Conservation (phyloP, 2,113 vertebrate genomes). For the Asarcornis scutulata region DNA sequence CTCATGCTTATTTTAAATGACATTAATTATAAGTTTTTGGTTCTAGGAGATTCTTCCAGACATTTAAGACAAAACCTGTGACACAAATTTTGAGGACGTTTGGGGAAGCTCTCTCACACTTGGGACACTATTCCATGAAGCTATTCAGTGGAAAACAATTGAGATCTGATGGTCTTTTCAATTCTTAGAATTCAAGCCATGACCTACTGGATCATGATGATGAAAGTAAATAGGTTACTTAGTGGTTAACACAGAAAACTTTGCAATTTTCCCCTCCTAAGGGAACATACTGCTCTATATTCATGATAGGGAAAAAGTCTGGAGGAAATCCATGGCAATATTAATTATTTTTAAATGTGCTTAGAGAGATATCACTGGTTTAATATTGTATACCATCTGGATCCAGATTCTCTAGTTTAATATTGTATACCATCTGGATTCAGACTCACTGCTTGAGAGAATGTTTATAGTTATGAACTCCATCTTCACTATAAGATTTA, state of each 20-base stretch:
- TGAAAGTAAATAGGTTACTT: not conserved
- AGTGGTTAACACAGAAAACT: not conserved
- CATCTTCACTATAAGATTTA: constrained; percentile 1
- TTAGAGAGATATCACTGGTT: constrained; percentile 37
- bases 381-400: constrained; percentile 53
- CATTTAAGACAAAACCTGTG: not conserved
- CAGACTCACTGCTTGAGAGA: constrained; percentile 19
- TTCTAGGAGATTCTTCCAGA: not conserved
- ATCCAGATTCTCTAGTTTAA: constrained; percentile 45
- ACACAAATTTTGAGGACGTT: not conserved
- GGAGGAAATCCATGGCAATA: constrained; percentile 49
- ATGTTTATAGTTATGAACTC: not conserved
- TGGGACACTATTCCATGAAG: not conserved
- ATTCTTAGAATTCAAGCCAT: not conserved
- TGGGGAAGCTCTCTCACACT: not conserved
- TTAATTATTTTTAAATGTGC: constrained; percentile 59
- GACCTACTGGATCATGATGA: not conserved
- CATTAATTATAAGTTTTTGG: not conserved
- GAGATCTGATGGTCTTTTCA: not conserved
- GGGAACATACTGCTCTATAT: constrained; percentile 6
- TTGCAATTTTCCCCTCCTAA: not conserved
- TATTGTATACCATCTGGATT: constrained; percentile 50
- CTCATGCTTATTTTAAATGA: not conserved
- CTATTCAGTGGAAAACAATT: not conserved
- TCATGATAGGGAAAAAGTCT: constrained; percentile 28